phyloP scores from a whole-genome alignment of 2,797 vertebrate genomes.

The Propithecus deckenii region DNA sequence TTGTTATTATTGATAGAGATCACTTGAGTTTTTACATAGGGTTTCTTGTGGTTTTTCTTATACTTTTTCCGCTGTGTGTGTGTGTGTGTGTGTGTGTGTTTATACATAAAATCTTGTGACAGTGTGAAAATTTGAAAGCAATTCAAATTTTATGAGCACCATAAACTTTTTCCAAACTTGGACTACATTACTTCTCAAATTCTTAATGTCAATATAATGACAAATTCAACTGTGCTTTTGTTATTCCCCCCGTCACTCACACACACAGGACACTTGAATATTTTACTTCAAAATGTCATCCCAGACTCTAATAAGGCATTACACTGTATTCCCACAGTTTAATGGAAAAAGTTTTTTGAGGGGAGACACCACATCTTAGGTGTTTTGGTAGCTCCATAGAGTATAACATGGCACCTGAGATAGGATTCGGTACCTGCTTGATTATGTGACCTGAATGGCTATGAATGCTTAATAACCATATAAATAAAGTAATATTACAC shows the following conservation, averaged over 20 bases:
- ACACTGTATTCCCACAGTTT: background rate
- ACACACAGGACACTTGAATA: background rate
- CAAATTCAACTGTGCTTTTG: constrained; percentile 40
- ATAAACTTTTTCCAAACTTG: background rate
- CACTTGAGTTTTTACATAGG: background rate
- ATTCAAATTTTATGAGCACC: background rate
- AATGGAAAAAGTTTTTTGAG: background rate
- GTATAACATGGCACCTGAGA: background rate
- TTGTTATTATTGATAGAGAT: constrained; percentile 8
- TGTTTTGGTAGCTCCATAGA: background rate
- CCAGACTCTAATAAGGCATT: background rate
- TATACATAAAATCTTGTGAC: background rate
- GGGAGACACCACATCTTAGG: background rate
- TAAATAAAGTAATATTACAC: background rate
- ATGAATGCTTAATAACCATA: background rate
- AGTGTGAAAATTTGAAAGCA: background rate
- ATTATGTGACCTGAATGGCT: background rate
- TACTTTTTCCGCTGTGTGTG: background rate
- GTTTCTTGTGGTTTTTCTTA: background rate
- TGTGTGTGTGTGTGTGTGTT: background rate
- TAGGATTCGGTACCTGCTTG: background rate
- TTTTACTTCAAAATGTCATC: constrained; percentile 12
- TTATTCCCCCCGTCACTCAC: background rate
- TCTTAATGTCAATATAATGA: constrained; percentile 40
- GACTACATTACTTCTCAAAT: background rate